Evolutionary conservation across 2,113 vertebrate species (phyloP).

Genomic region (Xiphophorus hellerii): DNA sequence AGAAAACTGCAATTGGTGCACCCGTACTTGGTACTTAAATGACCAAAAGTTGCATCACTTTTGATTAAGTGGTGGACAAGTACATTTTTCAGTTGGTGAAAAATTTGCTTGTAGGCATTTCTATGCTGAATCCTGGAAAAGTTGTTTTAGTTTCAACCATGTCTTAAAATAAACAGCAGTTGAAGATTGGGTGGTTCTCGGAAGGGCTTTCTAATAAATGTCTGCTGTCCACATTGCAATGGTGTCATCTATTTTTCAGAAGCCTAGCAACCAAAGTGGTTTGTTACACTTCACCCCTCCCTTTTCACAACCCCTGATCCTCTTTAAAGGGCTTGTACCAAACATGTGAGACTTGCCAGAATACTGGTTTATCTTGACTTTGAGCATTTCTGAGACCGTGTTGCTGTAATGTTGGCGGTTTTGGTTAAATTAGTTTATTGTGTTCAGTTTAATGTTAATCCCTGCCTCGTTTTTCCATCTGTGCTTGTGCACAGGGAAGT

Average conservation of each 20-base stretch:
- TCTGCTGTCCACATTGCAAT: constrained; percentile 20
- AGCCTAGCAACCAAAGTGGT: constrained; percentile 37
- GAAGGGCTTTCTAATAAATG: constrained; percentile 62
- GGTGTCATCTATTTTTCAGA: constrained; percentile 70
- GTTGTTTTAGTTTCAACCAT: neutral
- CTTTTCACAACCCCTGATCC: neutral
- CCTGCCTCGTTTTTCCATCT: constrained; percentile 12
- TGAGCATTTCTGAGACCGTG: neutral
- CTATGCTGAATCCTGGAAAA: constrained; percentile 15
- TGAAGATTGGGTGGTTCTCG: constrained; percentile 11
- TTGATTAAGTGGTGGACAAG: neutral
- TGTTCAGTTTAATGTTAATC: neutral
- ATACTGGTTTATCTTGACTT: constrained; percentile 18
- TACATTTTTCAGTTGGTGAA: neutral
- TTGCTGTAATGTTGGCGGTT: neutral
- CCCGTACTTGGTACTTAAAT: neutral
- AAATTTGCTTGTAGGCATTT: constrained; percentile 11
- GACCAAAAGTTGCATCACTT: neutral
- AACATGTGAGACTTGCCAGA: constrained; percentile 55
- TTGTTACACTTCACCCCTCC: constrained; percentile 4
- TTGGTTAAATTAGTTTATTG: neutral
- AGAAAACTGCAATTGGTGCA: no score
- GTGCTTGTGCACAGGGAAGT: constrained; percentile 2
- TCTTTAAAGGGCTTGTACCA: constrained; percentile 14
- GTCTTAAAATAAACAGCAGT: constrained; percentile 5